Percentiles rank a stretch among this genome's conserved stretches.
Evolutionary conservation across 2,888 invertebrate species (phyloP).

Genomic region (Pollenia griseotomentosa): DNA sequence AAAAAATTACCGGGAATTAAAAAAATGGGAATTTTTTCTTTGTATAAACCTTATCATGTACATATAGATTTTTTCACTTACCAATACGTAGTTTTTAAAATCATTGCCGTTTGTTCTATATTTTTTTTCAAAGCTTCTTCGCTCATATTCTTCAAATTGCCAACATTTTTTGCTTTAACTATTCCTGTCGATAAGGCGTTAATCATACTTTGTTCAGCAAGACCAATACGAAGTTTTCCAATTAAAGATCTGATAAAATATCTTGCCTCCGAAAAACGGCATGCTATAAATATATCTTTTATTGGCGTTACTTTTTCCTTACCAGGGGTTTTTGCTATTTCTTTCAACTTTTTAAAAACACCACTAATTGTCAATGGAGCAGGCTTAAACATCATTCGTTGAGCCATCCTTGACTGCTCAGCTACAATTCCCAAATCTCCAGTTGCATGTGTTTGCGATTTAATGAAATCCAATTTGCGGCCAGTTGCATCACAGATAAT

Average conservation of each 20-base stretch:
- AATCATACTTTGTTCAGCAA: slow-evolving; percentile 98
- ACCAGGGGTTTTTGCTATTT: slow-evolving; percentile 94
- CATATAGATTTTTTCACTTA: slow-evolving; percentile 79
- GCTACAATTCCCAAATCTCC: slow-evolving; percentile 97
- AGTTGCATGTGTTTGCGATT: slow-evolving; percentile 85
- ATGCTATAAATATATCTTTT: slow-evolving; percentile 96
- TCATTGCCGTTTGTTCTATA: slow-evolving; percentile 90
- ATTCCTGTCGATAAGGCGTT: slow-evolving; percentile 95
- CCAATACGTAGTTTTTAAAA: slow-evolving; percentile 97
- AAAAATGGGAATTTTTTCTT: no score
- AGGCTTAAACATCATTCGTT: slow-evolving; percentile 94
- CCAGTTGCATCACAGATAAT: slow-evolving; percentile 96
- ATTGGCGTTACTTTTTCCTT: slow-evolving; percentile 95
- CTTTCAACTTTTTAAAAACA: slow-evolving; percentile 93
- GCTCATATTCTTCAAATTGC: slow-evolving; percentile 87
- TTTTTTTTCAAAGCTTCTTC: slow-evolving; percentile 90
- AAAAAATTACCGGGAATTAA: no score
- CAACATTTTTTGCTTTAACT: slow-evolving; percentile 87
- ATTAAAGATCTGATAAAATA: slow-evolving; percentile 95
- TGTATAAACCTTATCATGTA: no score
- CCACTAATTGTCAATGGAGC: slow-evolving; percentile 89
- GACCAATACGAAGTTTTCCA: slow-evolving; percentile 97
- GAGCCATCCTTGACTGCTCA: slow-evolving; percentile 92
- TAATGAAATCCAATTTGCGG: slow-evolving; percentile 92
- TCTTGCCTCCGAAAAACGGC: slow-evolving; percentile 93